phyloP scores from a whole-genome alignment of 2,113 vertebrate genomes.

The Phyllostomus discolor region DNA sequence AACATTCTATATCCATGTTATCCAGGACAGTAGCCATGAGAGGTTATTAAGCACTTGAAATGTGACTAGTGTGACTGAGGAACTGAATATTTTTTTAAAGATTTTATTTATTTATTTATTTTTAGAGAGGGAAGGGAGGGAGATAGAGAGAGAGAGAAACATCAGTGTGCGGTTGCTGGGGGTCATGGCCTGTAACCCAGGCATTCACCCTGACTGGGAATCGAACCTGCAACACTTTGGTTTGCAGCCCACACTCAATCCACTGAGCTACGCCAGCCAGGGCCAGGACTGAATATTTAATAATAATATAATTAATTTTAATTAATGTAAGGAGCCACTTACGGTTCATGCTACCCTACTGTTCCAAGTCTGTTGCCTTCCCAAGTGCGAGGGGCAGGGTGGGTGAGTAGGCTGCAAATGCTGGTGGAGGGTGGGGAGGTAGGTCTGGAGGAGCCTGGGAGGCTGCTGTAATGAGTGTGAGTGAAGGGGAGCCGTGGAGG shows the following conservation, averaged over 20 bases:
- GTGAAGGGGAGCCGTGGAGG: not conserved
- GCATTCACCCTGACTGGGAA: too few relatives aligned
- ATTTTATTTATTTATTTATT: too few relatives aligned
- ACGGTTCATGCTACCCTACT: not conserved
- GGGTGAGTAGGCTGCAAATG: not conserved
- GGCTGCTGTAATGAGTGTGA: not conserved
- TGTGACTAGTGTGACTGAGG: not conserved
- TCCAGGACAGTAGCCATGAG: not conserved
- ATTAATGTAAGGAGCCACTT: not conserved
- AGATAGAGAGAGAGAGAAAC: too few relatives aligned
- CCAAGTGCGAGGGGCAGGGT: not conserved
- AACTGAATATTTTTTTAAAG: not conserved
- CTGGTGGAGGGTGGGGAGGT: not conserved
- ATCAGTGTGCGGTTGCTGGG: too few relatives aligned
- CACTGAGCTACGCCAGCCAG: too few relatives aligned
- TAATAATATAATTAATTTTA: not conserved
- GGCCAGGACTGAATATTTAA: not conserved
- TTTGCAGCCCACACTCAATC: too few relatives aligned
- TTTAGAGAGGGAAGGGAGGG: too few relatives aligned
- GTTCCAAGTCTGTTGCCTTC: not conserved
- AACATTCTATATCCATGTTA: not conserved
- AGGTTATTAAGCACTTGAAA: not conserved
- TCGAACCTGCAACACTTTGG: too few relatives aligned
- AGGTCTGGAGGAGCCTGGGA: not conserved
- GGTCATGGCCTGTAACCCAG: too few relatives aligned